phyloP scores from a whole-genome alignment of 2,113 vertebrate genomes.

The Montifringilla adamsi region DNA sequence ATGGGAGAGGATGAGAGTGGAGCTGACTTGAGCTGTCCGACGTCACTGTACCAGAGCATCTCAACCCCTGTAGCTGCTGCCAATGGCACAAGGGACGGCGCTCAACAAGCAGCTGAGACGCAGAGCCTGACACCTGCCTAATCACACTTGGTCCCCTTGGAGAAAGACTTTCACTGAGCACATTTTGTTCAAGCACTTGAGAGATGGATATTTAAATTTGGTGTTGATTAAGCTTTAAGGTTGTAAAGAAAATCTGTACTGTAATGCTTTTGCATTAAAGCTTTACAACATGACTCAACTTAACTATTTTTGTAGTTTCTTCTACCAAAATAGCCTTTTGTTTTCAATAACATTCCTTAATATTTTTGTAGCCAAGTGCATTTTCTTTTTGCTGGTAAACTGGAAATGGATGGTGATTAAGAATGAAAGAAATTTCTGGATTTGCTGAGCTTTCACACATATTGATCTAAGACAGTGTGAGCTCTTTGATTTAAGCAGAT shows the following conservation, averaged over 20 bases:
- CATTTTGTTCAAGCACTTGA: conserved; percentile 68
- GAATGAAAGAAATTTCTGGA: conserved; percentile 45
- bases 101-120: conserved; percentile 42
- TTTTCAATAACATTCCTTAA: conserved; percentile 83
- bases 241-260: conserved; percentile 78
- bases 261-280: conserved; percentile 81
- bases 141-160: conserved; percentile 20
- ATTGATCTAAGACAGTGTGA: conserved; percentile 17
- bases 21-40: conserved; percentile 4
- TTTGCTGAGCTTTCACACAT: conserved; percentile 60
- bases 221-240: conserved; percentile 78
- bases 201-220: conserved; percentile 76
- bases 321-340: conserved; percentile 85
- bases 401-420: conserved; percentile 62
- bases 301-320: conserved; percentile 97
- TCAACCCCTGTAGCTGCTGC: conserved; percentile 51
- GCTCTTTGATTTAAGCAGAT: conserved; percentile 54
- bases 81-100: conserved; percentile 73
- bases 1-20: conserved; percentile 70
- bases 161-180: conserved; percentile 65
- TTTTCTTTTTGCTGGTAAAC: conserved; percentile 74
- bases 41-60: conserved; percentile 36
- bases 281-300: conserved; percentile 82
- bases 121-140: conserved; percentile 76
- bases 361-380: conserved; percentile 79